These are phyloP conservation scores for Trialeurodes vaporariorum DNA, from an alignment of 1,140 invertebrate species.

Conservation along the genomic window DNA sequence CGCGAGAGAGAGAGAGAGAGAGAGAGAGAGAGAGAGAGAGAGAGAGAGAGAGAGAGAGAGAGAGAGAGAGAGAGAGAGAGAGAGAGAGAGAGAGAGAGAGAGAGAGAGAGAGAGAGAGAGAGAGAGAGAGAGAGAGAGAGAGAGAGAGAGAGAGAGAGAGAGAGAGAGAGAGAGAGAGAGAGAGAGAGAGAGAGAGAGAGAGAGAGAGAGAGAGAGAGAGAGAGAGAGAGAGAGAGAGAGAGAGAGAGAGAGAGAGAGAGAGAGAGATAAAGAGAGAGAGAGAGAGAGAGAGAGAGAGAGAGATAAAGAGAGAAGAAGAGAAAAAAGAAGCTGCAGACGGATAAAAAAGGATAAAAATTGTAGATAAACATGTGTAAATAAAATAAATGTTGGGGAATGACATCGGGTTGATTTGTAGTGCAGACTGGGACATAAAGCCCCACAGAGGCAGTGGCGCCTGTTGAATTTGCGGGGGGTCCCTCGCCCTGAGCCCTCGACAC, in stretches of 20 bases:
- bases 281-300: background rate
- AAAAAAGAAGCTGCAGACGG: background rate
- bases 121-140: background rate
- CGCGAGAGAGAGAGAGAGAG: too few relatives aligned
- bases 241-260: background rate
- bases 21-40: background rate
- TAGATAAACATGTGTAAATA: constrained; percentile 1
- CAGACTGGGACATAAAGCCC: background rate
- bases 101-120: too few relatives aligned
- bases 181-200: background rate
- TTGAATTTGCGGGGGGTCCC: background rate
- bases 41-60: background rate
- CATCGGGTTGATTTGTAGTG: background rate
- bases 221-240: background rate
- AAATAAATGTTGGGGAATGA: background rate
- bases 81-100: background rate
- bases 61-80: background rate
- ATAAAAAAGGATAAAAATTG: constrained; percentile 1
- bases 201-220: background rate
- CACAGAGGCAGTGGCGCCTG: background rate
- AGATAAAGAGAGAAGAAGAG: background rate
- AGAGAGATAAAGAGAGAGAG: background rate
- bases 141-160: too few relatives aligned
- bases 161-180: background rate
- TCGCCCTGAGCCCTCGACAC: background rate